Conservation (phyloP, 1,140 invertebrate species). For the Drosophila truncata region DNA sequence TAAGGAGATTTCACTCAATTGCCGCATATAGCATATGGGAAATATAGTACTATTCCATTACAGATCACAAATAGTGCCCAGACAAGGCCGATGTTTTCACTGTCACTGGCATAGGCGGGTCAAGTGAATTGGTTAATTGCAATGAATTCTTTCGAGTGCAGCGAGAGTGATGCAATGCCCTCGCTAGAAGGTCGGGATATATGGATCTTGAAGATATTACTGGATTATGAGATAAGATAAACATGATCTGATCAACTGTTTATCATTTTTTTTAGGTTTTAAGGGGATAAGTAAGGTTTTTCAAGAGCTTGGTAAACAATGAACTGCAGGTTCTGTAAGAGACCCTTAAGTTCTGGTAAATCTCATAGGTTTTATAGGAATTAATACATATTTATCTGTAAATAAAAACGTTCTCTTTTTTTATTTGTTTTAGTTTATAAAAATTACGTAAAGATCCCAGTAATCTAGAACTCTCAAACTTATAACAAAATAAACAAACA, state of each 20-base stretch:
- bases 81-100: slow-evolving; percentile 70
- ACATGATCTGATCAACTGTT: neutral
- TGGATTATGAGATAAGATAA: neutral
- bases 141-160: slow-evolving; percentile 20
- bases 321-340: neutral
- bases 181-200: slow-evolving; percentile 9
- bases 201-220: neutral
- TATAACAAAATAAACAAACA: too few relatives aligned
- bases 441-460: neutral
- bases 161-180: slow-evolving; percentile 42
- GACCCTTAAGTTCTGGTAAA: neutral
- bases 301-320: neutral
- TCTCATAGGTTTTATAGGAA: neutral
- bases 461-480: neutral
- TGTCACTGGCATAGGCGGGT: slow-evolving; percentile 61
- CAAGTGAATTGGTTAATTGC: slow-evolving; percentile 60
- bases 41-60: slow-evolving; percentile 13
- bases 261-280: neutral
- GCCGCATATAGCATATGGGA: slow-evolving; percentile 8
- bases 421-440: too few relatives aligned
- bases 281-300: neutral
- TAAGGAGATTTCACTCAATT: slow-evolving; percentile 44
- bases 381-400: neutral
- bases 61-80: slow-evolving; percentile 20
- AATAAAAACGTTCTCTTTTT: neutral